A percentile compares a stretch with the other conserved stretches of the same genome.
Evolutionary conservation across 1,140 invertebrate species (phyloP).

Genomic region (Rhagoletis zephyria): DNA sequence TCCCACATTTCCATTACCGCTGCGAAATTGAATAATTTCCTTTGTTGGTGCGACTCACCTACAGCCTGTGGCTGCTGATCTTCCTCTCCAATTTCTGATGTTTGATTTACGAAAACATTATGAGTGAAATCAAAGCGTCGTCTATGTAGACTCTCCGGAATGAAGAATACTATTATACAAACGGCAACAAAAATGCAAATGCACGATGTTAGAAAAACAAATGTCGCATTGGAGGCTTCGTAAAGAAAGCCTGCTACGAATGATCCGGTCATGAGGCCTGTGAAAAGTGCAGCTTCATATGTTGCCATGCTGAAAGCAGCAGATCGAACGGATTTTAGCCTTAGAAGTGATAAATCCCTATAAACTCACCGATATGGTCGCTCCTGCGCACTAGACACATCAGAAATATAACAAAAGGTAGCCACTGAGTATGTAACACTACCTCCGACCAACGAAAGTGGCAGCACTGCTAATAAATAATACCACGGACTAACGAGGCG

Average conservation of each 20-base stretch:
- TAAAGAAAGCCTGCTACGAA: constrained; percentile 73
- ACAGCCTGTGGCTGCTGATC: too few species aligned
- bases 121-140: not conserved
- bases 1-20: constrained; percentile 76
- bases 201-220: constrained; percentile 64
- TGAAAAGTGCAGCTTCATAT: constrained; percentile 76
- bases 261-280: constrained; percentile 77
- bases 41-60: not conserved
- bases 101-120: not conserved
- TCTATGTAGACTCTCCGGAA: constrained; percentile 66
- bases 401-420: constrained; percentile 78
- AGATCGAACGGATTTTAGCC: not conserved
- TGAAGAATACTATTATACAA: constrained; percentile 59
- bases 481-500: constrained; percentile 75
- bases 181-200: constrained; percentile 60
- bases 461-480: constrained; percentile 76
- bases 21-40: constrained; percentile 74
- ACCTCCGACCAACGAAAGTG: constrained; percentile 76
- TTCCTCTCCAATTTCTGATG: not conserved
- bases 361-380: constrained; percentile 73
- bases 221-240: constrained; percentile 61
- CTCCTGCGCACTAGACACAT: constrained; percentile 76
- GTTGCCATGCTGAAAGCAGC: constrained; percentile 76
- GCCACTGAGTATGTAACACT: constrained; percentile 76
- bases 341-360: not conserved